These are phyloP conservation scores for Monochamus alternatus DNA, from an alignment of 2,888 invertebrate species.

Conservation along the genomic window DNA sequence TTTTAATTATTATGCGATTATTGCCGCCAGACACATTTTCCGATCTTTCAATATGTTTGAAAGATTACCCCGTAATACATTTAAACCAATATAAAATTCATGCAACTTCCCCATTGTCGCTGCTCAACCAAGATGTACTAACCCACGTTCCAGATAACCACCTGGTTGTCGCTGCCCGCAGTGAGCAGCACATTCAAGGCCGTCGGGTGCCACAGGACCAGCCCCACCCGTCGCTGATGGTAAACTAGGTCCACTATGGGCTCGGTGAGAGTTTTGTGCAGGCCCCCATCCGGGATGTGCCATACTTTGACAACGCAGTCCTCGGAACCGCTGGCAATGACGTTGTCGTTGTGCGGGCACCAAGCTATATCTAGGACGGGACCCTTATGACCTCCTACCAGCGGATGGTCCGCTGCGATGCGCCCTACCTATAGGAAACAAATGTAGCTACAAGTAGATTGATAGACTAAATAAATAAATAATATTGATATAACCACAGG, in stretches of 20 bases:
- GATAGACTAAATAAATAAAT: too few species aligned
- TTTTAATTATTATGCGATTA: too few species aligned
- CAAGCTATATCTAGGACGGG: conserved; percentile 97
- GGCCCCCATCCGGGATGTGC: conserved; percentile 95
- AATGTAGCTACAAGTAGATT: neutral
- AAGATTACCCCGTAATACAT: too few species aligned
- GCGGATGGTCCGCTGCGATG: conserved; percentile 93
- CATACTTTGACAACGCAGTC: conserved; percentile 98
- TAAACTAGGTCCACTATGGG: conserved; percentile 94
- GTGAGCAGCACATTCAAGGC: conserved; percentile 95
- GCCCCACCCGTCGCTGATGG: conserved; percentile 93
- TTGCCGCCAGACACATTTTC: too few species aligned
- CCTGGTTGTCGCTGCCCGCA: conserved; percentile 93
- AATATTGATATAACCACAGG: too few species aligned
- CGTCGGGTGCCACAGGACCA: conserved; percentile 97
- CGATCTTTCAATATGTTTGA: too few species aligned
- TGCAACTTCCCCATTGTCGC: too few species aligned
- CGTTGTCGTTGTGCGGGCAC: conserved; percentile 99
- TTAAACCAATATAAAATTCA: too few species aligned
- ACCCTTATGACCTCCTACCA: conserved; percentile 97
- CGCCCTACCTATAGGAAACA: conserved; percentile 84
- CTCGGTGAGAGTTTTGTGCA: conserved; percentile 91
- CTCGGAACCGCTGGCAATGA: conserved; percentile 97
- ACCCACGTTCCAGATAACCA: conserved; percentile 71
- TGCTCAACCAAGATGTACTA: conserved; percentile 45